phyloP scores from a whole-genome alignment of 2,113 vertebrate genomes.

The Laterallus jamaicensis region DNA sequence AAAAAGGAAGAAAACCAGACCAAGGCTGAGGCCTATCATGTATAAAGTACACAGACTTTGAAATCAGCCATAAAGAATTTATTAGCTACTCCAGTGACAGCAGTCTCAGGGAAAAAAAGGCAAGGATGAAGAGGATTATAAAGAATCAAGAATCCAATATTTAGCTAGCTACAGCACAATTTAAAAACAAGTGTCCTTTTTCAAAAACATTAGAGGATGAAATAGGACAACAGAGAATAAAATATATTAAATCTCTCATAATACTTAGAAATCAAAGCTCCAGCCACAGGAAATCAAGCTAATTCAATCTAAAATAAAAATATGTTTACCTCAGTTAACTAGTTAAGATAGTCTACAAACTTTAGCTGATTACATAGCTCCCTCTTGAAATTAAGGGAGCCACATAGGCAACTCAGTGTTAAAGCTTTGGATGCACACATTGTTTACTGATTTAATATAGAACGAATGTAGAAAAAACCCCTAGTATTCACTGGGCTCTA shows the following conservation, averaged over 20 bases:
- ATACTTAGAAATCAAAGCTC: neutral
- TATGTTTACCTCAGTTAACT: neutral
- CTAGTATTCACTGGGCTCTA: neutral
- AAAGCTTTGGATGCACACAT: fast-evolving
- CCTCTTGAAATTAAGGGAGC: neutral
- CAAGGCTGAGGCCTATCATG: neutral
- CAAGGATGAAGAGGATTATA: neutral
- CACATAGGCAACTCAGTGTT: neutral
- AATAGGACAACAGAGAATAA: neutral
- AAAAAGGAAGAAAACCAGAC: neutral
- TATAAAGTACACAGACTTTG: neutral
- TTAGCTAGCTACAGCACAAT: neutral
- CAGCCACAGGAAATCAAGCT: neutral
- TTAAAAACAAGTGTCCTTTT: neutral
- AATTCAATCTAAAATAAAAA: neutral
- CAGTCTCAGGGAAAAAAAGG: neutral
- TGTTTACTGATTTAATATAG: neutral
- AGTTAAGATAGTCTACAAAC: neutral
- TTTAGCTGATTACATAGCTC: neutral
- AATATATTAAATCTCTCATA: neutral
- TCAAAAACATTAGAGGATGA: neutral
- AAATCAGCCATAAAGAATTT: neutral
- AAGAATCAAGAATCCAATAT: neutral
- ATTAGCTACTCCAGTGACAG: neutral
- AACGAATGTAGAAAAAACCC: neutral